Evolutionary conservation across 2,113 vertebrate genomes (phyloP).

Genomic region (Nycticryphes semicollaris): DNA sequence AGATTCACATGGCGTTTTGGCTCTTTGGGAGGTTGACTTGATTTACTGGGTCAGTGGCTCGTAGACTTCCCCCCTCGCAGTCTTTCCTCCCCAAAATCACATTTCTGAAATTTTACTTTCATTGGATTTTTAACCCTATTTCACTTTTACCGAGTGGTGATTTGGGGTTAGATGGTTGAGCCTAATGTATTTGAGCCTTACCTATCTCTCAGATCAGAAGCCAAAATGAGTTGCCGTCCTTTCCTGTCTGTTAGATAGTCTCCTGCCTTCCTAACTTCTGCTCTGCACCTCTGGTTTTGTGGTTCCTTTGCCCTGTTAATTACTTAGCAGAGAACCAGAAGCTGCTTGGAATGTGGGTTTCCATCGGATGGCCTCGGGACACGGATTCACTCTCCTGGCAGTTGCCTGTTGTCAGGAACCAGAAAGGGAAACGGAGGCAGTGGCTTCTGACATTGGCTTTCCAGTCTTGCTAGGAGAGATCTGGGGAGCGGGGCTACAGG

Average conservation of each 20-base stretch:
- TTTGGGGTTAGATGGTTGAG: background rate
- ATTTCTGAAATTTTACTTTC: background rate
- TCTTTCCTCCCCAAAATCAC: fast-evolving
- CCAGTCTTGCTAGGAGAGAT: background rate
- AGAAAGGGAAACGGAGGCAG: background rate
- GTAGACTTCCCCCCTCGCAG: background rate
- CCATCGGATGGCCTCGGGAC: constrained; percentile 14
- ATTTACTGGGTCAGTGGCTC: background rate
- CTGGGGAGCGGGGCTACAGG: background rate
- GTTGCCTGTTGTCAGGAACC: background rate
- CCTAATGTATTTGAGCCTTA: fast-evolving
- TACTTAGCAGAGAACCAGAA: background rate
- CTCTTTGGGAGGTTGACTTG: background rate
- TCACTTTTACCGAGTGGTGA: fast-evolving
- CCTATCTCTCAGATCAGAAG: background rate
- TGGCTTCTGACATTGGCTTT: background rate
- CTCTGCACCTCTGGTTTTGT: constrained; percentile 1
- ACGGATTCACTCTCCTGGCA: background rate
- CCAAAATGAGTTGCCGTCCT: background rate
- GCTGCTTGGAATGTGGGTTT: background rate
- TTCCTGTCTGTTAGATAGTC: too few relatives aligned
- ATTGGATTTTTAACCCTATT: fast-evolving
- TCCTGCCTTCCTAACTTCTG: background rate
- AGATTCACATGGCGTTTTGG: fast-evolving
- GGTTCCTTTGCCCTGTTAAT: constrained; percentile 29